phyloP scores from a whole-genome alignment of 2,113 vertebrate genomes.

The Poeciliopsis prolifica region DNA sequence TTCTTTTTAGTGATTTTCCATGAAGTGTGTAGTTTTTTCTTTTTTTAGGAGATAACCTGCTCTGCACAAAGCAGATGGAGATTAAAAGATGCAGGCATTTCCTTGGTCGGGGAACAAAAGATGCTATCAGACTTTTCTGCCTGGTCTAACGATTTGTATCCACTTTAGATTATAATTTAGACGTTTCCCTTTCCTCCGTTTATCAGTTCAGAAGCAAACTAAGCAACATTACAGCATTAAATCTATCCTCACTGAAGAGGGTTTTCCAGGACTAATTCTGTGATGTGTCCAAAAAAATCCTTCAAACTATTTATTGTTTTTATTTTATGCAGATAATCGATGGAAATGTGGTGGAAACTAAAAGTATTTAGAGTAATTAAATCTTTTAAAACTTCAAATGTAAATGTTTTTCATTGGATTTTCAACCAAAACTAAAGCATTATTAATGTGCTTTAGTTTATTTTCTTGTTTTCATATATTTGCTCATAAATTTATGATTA shows the following conservation, averaged over 20 bases:
- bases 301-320: too few species aligned
- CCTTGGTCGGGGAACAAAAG: constrained; percentile 1
- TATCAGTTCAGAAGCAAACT: background rate
- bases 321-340: too few species aligned
- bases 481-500: too few species aligned
- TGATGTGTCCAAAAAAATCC: background rate
- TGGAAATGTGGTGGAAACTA: too few species aligned
- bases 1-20: too few species aligned
- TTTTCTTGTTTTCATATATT: too few species aligned
- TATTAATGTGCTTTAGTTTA: too few species aligned
- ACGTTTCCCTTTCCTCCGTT: background rate
- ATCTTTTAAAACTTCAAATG: too few species aligned
- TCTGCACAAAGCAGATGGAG: background rate
- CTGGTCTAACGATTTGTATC: constrained; percentile 21
- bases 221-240: background rate
- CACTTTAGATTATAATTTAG: background rate
- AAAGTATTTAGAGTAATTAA: too few species aligned
- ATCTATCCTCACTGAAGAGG: background rate
- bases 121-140: constrained; percentile 15
- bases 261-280: background rate
- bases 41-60: background rate
- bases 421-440: too few species aligned
- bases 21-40: background rate
- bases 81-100: constrained; percentile 12
- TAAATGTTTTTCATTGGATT: too few species aligned